Evolutionary conservation across 2,113 vertebrate genomes (phyloP).

Genomic region (Thunnus thynnus): DNA sequence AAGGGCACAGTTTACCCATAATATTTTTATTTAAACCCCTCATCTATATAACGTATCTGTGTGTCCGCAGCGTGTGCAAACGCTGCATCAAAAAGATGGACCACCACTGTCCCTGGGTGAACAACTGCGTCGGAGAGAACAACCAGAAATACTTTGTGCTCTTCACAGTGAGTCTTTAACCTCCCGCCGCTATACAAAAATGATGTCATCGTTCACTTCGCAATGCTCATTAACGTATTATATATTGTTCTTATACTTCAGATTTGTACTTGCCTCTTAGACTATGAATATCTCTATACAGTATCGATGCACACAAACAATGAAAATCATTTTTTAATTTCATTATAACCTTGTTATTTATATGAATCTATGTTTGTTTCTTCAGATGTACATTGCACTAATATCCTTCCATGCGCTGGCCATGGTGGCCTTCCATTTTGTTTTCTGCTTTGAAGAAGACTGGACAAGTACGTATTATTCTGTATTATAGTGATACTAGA

Average conservation of each 20-base stretch:
- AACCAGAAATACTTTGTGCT: slow-evolving; percentile 99
- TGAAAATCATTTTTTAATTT: too few species aligned
- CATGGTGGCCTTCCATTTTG: slow-evolving; percentile 96
- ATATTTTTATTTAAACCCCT: not conserved
- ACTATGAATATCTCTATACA: too few species aligned
- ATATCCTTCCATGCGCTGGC: slow-evolving; percentile 95
- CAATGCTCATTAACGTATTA: too few species aligned
- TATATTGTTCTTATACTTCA: not conserved
- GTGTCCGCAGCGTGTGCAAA: slow-evolving; percentile 92
- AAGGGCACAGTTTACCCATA: not conserved
- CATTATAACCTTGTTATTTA: too few species aligned
- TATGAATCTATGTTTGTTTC: slow-evolving; percentile 68
- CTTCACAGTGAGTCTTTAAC: slow-evolving; percentile 93
- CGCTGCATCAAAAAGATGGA: slow-evolving; percentile 99
- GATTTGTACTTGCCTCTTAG: too few species aligned
- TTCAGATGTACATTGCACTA: slow-evolving; percentile 98
- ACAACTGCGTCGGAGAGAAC: slow-evolving; percentile 98
- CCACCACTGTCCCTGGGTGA: slow-evolving; percentile 99
- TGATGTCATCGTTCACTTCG: too few species aligned
- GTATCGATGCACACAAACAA: too few species aligned
- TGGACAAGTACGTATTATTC: slow-evolving; percentile 92
- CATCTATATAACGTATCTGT: not conserved
- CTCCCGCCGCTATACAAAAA: rapidly evolving
- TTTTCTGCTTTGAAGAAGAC: slow-evolving; percentile 97
- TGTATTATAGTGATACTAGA: too few species aligned